Evolutionary conservation across 2,797 vertebrate genomes (phyloP).

Genomic region (Sebastolobus alascanus): DNA sequence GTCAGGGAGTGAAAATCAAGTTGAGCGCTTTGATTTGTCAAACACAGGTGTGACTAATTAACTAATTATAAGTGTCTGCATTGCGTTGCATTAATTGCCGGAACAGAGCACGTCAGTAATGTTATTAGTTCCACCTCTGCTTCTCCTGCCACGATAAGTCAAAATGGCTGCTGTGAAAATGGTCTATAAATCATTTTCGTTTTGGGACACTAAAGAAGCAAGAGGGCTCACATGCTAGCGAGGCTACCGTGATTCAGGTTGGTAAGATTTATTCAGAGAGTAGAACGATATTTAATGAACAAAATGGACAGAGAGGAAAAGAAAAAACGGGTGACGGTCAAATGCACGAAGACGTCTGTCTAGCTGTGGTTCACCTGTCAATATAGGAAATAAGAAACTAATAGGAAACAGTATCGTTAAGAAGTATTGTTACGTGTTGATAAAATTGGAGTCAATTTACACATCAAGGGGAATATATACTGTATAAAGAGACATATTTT

Average conservation of each 20-base stretch:
- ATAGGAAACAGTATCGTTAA: not conserved
- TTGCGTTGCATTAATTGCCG: not conserved
- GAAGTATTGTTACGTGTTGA: not conserved
- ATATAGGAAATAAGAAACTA: not conserved
- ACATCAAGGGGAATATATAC: no score
- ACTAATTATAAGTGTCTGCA: not conserved
- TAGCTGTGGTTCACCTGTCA: not conserved
- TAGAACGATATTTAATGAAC: not conserved
- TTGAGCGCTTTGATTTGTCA: not conserved
- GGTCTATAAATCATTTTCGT: not conserved
- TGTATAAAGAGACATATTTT: not conserved
- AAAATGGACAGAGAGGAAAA: not conserved
- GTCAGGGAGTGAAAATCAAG: not conserved
- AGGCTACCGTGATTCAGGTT: not conserved
- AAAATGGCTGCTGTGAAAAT: conserved; percentile 6
- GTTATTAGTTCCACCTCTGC: conserved; percentile 18
- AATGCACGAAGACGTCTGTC: not conserved
- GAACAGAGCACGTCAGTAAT: not conserved
- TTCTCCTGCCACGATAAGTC: not conserved
- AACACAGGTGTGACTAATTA: conserved; percentile 12
- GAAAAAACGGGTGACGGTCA: not conserved
- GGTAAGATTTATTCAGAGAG: not conserved
- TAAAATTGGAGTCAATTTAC: not conserved
- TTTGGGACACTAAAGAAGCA: not conserved
- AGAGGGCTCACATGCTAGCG: not conserved